These are phyloP conservation scores for Eilema griseolum DNA, from an alignment of 2,888 invertebrate genomes.

Conservation along the genomic window DNA sequence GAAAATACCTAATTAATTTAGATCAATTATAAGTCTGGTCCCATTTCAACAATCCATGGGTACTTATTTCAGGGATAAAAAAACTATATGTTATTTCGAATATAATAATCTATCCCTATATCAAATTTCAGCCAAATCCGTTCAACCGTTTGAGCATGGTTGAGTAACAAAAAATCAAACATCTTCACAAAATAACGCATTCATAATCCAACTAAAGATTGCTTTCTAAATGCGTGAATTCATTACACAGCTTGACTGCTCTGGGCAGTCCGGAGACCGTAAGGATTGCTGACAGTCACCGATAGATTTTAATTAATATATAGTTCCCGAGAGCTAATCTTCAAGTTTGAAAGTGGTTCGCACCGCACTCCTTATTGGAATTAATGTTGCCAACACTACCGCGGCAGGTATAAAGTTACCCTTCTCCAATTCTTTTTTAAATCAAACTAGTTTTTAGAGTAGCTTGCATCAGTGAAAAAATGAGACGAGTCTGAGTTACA, in stretches of 20 bases:
- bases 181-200: too few relatives aligned
- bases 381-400: conserved; percentile 58
- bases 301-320: conserved; percentile 72
- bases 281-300: conserved; percentile 39
- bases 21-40: too few relatives aligned
- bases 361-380: conserved; percentile 61
- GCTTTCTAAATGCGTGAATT: conserved; percentile 19
- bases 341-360: conserved; percentile 60
- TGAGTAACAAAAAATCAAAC: too few relatives aligned
- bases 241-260: conserved; percentile 25
- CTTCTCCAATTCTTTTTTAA: neutral
- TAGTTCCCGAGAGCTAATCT: conserved; percentile 65
- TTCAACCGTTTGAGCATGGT: too few relatives aligned
- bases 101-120: too few relatives aligned
- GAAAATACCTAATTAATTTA: too few relatives aligned
- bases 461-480: neutral
- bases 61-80: too few relatives aligned
- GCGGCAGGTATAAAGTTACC: conserved; percentile 46
- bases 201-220: neutral
- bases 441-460: conserved; percentile 11
- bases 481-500: too few relatives aligned
- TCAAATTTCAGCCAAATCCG: too few relatives aligned
- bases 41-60: too few relatives aligned
- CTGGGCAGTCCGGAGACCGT: conserved; percentile 24
- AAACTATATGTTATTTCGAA: too few relatives aligned